Base-by-base conservation (phyloP, 1,140 invertebrate genomes). In the Triops longicaudatus region DNA sequence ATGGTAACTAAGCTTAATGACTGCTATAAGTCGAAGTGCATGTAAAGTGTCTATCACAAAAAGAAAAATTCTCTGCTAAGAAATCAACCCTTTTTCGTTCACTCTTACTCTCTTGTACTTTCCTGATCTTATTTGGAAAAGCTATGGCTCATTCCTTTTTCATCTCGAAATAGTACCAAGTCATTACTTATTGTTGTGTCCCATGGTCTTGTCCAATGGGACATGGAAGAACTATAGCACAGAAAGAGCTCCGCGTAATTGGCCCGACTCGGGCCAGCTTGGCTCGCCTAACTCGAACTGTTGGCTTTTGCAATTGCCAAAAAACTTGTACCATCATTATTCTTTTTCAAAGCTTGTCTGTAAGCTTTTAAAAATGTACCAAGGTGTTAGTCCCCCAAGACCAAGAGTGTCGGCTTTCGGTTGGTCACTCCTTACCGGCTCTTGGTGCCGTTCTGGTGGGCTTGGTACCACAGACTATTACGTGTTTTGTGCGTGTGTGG, bases 1-100 rank as follows among this genome's bases (percentile, higher is more conserved):
- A 63, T 63, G 11, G 50, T 63, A 63, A 63, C 50, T 22, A 63
- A 63, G 50, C 50, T 63, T 63, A 63, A 63, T 63, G 50, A 63
- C 50, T 22, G 2, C 10, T 63, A 63, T 63, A 14, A 63, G 50
- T 63, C 17, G 50, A 63, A 63, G 50, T 63, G 10, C 50, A 63
- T 63, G 50, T 63, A 63, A 63, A 63, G 50, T 63, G 50, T 63
- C 50, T 22, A 63, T 63, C 50, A 17, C 31, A 7, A 37, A 37
- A 37, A 7, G 7, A 63, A 22, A 22, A 63, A 14, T 14, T 63
- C 50, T 63, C 6, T 63, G 7, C 2, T 63, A 63, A 63, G 50
- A 63, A 63, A 63, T 63, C 17, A 63, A 63, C 50, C 50, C 50
- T 63, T 63, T 44, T 63, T 63, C 44, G 14, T 17, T 1, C 14